Evolutionary conservation across 1,140 invertebrate genomes (phyloP).

Genomic region (Caenorhabditis latens): DNA sequence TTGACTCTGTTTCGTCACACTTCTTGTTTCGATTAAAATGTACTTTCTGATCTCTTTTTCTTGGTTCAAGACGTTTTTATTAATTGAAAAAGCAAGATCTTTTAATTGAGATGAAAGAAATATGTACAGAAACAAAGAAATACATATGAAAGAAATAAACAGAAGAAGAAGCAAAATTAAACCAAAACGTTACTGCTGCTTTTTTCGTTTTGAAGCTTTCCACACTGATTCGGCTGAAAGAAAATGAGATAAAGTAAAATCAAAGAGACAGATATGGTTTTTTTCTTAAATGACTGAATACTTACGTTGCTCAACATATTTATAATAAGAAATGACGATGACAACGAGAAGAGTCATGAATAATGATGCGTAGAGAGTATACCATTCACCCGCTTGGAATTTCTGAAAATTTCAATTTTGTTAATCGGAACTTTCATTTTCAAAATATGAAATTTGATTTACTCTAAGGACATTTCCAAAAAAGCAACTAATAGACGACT

Average conservation of each 20-base stretch:
- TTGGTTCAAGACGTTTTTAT: too few species aligned
- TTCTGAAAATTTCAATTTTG: background rate
- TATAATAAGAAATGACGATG: slow-evolving; percentile 18
- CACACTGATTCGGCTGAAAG: slow-evolving; percentile 47
- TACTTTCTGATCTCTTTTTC: too few species aligned
- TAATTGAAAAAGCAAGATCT: too few species aligned
- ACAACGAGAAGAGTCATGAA: slow-evolving; percentile 46
- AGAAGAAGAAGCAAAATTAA: too few species aligned
- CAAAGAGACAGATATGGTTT: too few species aligned
- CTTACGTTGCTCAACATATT: slow-evolving; percentile 15
- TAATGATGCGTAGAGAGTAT: slow-evolving; percentile 45
- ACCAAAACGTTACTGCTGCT: background rate
- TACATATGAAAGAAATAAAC: background rate
- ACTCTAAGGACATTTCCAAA: too few species aligned
- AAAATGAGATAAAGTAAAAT: background rate
- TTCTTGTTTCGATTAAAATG: background rate
- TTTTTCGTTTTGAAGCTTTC: slow-evolving; percentile 48
- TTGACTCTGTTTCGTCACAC: background rate
- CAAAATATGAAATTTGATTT: too few species aligned
- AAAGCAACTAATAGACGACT: background rate
- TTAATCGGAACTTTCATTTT: too few species aligned
- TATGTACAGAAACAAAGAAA: background rate
- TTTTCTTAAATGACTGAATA: too few species aligned
- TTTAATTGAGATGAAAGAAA: background rate
- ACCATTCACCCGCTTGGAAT: slow-evolving; percentile 53